phyloP scores from a whole-genome alignment of 1,140 invertebrate species.

The Drosophila ironensis region DNA sequence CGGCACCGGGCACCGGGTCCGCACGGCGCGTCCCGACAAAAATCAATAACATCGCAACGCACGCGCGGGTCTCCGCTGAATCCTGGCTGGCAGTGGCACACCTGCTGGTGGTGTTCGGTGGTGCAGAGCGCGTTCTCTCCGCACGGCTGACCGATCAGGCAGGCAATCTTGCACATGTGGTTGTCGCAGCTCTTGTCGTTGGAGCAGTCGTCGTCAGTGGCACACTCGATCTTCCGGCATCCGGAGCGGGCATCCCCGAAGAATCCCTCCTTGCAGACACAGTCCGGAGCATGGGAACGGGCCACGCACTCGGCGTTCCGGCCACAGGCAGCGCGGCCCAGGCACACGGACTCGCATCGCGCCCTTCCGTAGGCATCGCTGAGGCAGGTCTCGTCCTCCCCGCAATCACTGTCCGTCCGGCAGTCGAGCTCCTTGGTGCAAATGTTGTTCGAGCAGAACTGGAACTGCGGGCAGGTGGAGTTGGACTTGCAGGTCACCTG shows the following conservation, averaged over 20 bases:
- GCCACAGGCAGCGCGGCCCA: constrained; percentile 88
- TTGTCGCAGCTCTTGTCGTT: constrained; percentile 91
- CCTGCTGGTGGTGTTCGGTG: constrained; percentile 88
- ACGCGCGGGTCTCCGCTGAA: constrained; percentile 89
- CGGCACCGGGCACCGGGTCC: constrained; percentile 91
- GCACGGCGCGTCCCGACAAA: constrained; percentile 90
- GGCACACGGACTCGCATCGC: constrained; percentile 88
- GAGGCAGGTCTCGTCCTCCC: constrained; percentile 86
- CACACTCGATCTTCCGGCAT: constrained; percentile 90
- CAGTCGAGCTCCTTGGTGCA: constrained; percentile 91
- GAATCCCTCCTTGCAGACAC: constrained; percentile 89
- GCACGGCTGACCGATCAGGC: constrained; percentile 90
- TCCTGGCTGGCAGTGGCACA: constrained; percentile 93
- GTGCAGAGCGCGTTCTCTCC: constrained; percentile 92
- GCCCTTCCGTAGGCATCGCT: constrained; percentile 87
- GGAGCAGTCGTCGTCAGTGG: constrained; percentile 87
- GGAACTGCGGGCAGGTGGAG: constrained; percentile 89
- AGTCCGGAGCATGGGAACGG: constrained; percentile 87
- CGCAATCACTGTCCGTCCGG: constrained; percentile 87
- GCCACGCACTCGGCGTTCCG: constrained; percentile 90
- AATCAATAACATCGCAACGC: constrained; percentile 90
- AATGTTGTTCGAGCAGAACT: constrained; percentile 91
- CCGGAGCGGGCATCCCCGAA: constrained; percentile 90
- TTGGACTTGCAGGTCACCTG: constrained; percentile 90
- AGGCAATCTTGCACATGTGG: constrained; percentile 92